Base-by-base conservation (phyloP, 2,888 invertebrate genomes). In the Zaprionus obscuricornis region DNA sequence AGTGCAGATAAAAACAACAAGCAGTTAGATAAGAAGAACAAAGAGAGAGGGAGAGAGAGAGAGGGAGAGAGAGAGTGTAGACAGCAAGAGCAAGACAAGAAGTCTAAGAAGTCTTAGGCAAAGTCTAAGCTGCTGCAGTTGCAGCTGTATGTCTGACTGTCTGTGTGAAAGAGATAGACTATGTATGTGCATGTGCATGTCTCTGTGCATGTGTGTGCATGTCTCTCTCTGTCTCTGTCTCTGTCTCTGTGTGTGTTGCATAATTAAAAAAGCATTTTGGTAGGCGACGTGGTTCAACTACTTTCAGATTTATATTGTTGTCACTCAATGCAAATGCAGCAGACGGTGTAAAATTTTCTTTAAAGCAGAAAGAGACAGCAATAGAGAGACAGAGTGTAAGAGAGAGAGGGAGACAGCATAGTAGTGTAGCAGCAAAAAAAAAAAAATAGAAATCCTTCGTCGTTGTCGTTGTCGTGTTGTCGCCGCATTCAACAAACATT, bases 281-380 rank as follows among this genome's bases (percentile, higher is more conserved):
- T n/a, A 64, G 69, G 54, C 45, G 70, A 65, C 62, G 74, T 60
- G 69, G 58, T 66, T 81, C 82, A 86, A 86, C 82, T 86, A 86
- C 85, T 84, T 86, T 82, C 52, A 75, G 71, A 85, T 85, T 86
- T 81, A 85, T 87, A 82, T 85, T 77, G 87, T 87, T n/a, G 87
- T 79, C 88, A 86, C 72, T 85, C 81, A 82, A 85, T 87, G 87
- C 85, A 85, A 88, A 87, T 88, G 85, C 88, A 87, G 74, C 70
- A 88, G 87, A 88, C 87, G 82, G 79, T 82, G 66, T 73, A 75
- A 72, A 83, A 72, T 86, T 87, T 86, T n/a, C 33, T 17, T 24
- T n/a, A 40, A 20, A 33, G 20, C 31, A 27, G 17, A 14, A 8
- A 11, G 29, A 40, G n/a, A n/a, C n/a, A n/a, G n/a, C n/a, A n/a